phyloP scores from a whole-genome alignment of 2,113 vertebrate species.

The Dasyornis broadbenti region DNA sequence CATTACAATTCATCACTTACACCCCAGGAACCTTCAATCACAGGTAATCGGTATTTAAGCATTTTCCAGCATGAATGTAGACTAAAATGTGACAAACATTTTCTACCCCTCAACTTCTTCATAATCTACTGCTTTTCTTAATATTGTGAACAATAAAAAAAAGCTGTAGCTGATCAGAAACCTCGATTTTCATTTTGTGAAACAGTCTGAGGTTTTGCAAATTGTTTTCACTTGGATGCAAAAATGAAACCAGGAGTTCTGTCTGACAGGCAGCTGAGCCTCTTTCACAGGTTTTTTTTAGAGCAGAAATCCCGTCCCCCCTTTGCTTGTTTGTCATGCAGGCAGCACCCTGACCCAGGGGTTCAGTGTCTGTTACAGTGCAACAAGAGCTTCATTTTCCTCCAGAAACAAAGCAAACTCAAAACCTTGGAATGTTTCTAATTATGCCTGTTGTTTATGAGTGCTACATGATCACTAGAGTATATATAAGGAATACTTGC shows the following conservation, averaged over 20 bases:
- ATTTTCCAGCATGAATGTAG: neutral
- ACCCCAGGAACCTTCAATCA: neutral
- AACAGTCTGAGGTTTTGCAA: neutral
- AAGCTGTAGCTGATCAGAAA: neutral
- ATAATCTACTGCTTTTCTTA: neutral
- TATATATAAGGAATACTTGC: neutral
- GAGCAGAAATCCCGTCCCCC: fast-evolving
- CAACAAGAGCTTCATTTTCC: conserved; percentile 28
- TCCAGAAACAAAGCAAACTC: conserved; percentile 31
- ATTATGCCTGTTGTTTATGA: conserved; percentile 39
- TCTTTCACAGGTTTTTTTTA: neutral
- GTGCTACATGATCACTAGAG: conserved; percentile 3
- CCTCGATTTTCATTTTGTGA: neutral
- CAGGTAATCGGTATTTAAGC: neutral
- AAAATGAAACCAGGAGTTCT: neutral
- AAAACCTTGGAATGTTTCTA: conserved; percentile 37
- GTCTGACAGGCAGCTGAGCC: neutral
- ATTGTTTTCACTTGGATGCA: neutral
- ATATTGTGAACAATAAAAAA: neutral
- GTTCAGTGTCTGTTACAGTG: neutral
- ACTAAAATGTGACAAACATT: neutral
- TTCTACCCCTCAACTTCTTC: neutral
- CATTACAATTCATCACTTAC: neutral
- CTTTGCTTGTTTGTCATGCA: neutral
- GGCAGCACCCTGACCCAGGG: neutral